Evolutionary conservation across 2,113 vertebrate species (phyloP), one percentile per base, ranked within the genome.

Genomic region (Ptilonorhynchus violaceus): DNA sequence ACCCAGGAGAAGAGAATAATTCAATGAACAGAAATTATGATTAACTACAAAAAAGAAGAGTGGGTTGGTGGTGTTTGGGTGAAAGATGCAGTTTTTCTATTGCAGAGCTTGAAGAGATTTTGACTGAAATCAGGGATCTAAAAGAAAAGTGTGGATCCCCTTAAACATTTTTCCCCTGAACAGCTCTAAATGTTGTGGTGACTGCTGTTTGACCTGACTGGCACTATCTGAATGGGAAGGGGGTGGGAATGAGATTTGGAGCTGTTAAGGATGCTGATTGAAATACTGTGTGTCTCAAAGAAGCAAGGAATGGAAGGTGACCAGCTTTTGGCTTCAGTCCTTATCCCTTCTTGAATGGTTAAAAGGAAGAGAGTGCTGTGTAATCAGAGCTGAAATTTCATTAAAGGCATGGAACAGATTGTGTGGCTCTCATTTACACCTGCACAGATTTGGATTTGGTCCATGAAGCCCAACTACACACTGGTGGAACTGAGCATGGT

Each of bases 381-480:
- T 52, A 78, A 12, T 23, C 52, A 56, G 56, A 52, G 41, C 44
- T 85, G 73, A 60, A 81, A 63, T 85, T 35, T 81, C 78, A 56
- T 67, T 72, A 64, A 95, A 86, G 55, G 55, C 69, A 63, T 11
- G 44, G 60, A 91, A 92, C 77, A 93, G 94, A 74, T 70, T 72
- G 77, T 58, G 89, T 85, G 52, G 52, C 41, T 95, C 81, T 85
- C 56, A 44, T 64, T 75, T 84, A 89, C 58, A 96, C 93, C 84
- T 96, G 95, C 60, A 69, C 39, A 49, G 56, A 30, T 79, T 60
- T 91, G 84, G 78, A 79, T 92, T 64, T 60, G 41, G 31, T 85
- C 92, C 89, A 37, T 5, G 59, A 74, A 75, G 47, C 35, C 77
- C 39, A 47, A 12, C 16, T 27, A 33, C 7, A 30, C 14, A 0